Conservation (phyloP, 2,797 vertebrate species). For the Carapus acus region DNA sequence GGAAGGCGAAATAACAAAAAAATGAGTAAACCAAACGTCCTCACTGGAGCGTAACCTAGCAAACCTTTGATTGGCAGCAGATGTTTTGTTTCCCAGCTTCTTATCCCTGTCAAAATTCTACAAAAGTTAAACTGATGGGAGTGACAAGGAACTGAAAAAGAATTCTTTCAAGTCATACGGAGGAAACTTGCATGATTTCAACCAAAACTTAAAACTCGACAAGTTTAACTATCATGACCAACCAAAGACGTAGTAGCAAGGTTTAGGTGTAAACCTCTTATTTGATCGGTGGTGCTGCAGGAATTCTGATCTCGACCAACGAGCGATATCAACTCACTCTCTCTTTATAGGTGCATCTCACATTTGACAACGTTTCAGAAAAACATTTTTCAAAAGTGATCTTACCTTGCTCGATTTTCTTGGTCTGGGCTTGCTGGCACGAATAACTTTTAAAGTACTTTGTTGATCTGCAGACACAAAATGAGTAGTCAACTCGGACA, state of each 20-base stretch:
- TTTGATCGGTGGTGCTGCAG: not conserved
- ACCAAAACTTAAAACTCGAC: no score
- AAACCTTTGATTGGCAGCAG: slow-evolving; percentile 23
- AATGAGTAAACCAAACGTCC: slow-evolving; percentile 29
- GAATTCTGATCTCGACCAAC: not conserved
- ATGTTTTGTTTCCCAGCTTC: slow-evolving; percentile 49
- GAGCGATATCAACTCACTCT: no score
- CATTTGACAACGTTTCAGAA: not conserved
- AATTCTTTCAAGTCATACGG: not conserved
- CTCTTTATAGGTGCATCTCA: no score
- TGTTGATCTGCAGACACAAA: slow-evolving; percentile 75
- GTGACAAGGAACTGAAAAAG: not conserved
- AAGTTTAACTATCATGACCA: no score
- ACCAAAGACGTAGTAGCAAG: no score
- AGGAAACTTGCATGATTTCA: no score
- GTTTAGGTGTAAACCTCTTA: no score
- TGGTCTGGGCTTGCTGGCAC: slow-evolving; percentile 76
- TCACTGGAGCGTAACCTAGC: slow-evolving; percentile 10
- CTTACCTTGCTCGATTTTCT: slow-evolving; percentile 86
- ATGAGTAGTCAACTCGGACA: slow-evolving; percentile 33
- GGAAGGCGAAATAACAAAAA: slow-evolving; percentile 39
- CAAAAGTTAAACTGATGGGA: not conserved
- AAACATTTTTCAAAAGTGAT: not conserved
- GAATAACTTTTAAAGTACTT: slow-evolving; percentile 78
- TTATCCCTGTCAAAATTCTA: not conserved